These are phyloP conservation scores for Antigone vipio DNA, from an alignment of 2,113 vertebrate species.

Conservation along the genomic window DNA sequence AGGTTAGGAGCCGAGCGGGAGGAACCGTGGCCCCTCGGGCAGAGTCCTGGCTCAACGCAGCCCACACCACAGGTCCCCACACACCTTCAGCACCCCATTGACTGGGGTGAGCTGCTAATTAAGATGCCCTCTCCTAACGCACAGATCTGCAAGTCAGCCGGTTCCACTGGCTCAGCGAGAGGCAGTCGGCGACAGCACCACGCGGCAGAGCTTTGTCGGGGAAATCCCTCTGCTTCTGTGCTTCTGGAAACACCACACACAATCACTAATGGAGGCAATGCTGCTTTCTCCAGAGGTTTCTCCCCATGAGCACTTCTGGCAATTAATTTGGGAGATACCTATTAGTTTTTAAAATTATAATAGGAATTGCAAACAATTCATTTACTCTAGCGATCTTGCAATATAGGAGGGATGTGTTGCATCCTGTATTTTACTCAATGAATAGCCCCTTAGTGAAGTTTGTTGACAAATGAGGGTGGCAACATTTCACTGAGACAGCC, in stretches of 20 bases:
- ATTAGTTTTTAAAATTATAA: too few species aligned
- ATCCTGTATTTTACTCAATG: too few species aligned
- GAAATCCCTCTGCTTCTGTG: not conserved
- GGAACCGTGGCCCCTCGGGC: accelerated
- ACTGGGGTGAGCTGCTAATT: not conserved
- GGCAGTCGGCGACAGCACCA: accelerated
- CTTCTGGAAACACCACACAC: too few species aligned
- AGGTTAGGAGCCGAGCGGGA: accelerated
- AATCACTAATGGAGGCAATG: too few species aligned
- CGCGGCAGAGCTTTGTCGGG: not conserved
- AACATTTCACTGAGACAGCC: not conserved
- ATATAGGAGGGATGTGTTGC: accelerated
- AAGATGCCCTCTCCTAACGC: accelerated
- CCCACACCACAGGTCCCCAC: accelerated
- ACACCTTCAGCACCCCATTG: accelerated
- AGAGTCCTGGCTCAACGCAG: not conserved
- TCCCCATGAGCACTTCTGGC: not conserved
- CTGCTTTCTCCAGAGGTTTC: not conserved
- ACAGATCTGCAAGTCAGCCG: not conserved
- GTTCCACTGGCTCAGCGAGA: accelerated
- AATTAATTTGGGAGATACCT: not conserved
- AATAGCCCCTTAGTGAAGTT: not conserved
- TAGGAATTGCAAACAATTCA: too few species aligned
- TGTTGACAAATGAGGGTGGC: not conserved
- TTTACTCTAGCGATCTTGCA: accelerated